Conservation (phyloP, 1,140 invertebrate genomes). For the Pogonomyrmex californicus region DNA sequence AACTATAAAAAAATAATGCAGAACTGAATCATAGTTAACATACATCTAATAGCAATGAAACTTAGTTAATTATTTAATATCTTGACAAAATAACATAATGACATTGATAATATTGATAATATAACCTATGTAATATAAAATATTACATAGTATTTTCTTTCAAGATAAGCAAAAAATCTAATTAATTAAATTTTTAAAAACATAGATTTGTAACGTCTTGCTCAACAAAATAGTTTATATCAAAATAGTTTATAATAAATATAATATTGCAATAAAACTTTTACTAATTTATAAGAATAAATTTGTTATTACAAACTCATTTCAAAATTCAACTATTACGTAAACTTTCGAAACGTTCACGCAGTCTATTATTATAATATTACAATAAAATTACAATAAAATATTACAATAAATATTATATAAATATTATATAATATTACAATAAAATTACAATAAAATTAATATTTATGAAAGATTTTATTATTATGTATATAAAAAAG, state of each 20-base stretch:
- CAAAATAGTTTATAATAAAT: background rate
- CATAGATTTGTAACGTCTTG: background rate
- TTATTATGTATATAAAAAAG: background rate
- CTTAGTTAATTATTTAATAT: background rate
- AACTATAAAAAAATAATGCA: background rate
- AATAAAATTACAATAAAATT: background rate
- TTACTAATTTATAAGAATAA: background rate
- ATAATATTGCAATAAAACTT: background rate
- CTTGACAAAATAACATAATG: too few species aligned
- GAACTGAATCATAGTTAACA: background rate
- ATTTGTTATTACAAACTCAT: background rate
- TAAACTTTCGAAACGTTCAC: background rate
- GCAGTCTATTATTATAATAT: too few species aligned
- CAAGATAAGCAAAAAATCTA: background rate
- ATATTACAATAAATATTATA: background rate
- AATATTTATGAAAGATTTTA: background rate
- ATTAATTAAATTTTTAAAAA: too few species aligned
- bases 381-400: too few species aligned
- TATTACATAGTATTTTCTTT: background rate
- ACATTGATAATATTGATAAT: too few species aligned
- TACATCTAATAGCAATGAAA: background rate
- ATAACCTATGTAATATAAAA: background rate
- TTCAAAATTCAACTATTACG: background rate
- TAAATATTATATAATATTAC: background rate
- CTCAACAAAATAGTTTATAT: background rate